These are phyloP conservation scores for Siniperca obscura DNA, from an alignment of 2,797 vertebrate genomes.

Conservation along the genomic window DNA sequence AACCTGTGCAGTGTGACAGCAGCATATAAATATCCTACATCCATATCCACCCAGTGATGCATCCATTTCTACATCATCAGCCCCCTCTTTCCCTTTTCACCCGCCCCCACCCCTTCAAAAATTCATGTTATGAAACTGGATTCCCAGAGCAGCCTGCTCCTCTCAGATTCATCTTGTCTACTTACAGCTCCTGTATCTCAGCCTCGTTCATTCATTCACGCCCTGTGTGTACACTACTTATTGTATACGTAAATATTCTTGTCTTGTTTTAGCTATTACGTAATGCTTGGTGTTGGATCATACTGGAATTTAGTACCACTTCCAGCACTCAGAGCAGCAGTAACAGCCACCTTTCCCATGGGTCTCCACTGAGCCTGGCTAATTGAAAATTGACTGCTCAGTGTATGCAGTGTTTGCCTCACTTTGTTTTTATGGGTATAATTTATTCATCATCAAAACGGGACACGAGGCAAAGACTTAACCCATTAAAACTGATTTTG, in stretches of 20 bases:
- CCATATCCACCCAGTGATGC: constrained; percentile 17
- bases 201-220: not conserved
- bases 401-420: constrained; percentile 3
- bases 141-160: constrained; percentile 36
- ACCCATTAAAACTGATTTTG: constrained; percentile 5
- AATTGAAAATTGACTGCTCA: constrained; percentile 35
- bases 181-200: constrained; percentile 4
- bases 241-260: not conserved
- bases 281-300: not conserved
- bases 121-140: constrained; percentile 56
- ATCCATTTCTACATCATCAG: not conserved
- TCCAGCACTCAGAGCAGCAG: constrained; percentile 29
- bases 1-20: constrained; percentile 10
- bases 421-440: constrained; percentile 33
- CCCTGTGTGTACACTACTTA: not conserved
- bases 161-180: constrained; percentile 10
- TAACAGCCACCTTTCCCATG: constrained; percentile 27
- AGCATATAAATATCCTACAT: constrained; percentile 41
- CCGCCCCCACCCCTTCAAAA: constrained; percentile 41
- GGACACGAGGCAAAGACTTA: constrained; percentile 22
- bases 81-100: constrained; percentile 5
- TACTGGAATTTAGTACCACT: constrained; percentile 5
- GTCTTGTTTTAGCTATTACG: not conserved
- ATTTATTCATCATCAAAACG: constrained; percentile 57
- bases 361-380: constrained; percentile 6